Base-by-base conservation (phyloP, 2,113 vertebrate species). In the Peucedramus taeniatus region DNA sequence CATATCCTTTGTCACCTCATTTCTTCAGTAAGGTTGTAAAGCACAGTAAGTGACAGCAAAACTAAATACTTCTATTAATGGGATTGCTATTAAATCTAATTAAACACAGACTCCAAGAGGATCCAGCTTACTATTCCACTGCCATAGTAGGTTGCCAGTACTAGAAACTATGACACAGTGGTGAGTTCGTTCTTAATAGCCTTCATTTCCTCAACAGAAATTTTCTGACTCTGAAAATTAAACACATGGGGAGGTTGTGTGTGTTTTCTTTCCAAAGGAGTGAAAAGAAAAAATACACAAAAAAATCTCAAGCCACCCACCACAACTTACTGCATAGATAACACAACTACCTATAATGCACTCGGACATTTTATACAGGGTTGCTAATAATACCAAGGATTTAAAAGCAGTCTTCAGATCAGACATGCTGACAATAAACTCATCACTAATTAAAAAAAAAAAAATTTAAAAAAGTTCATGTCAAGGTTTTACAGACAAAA, bases 21-120 rank as follows among this genome's bases (percentile, higher is more conserved):
- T 49, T 53, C 53, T 94, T 79, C 59, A 70, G 7, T 69, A 76
- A 56, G 40, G 40, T 50, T 79, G 59, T 23, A 78, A 3, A 78
- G 56, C 44, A 78, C 26, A 89, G 12, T 27, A 68, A 87, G 44
- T 39, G 22, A 83, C 33, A 87, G 33, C n/a, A 93, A 84, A 96
- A 83, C 45, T 61, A 89, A 91, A 76, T 5, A 69, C 53, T 72
- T 93, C 72, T 47, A 80, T 90, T 96, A 93, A 79, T 49, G 50
- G 37, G 82, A 94, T 83, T 95, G 71, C 76, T 74, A 79, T 88
- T 64, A 71, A 86, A 88, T 89, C 74, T 90, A 93, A 95, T 89
- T 60, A 96, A 95, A 91, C 26, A 50, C 33, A 69, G 59, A 80
- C 53, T 47, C 27, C 23, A 74, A 51, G 47, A 77, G 75, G 91